Base-by-base conservation (phyloP, 2,888 invertebrate genomes). In the Troglohyphantes excavatus region DNA sequence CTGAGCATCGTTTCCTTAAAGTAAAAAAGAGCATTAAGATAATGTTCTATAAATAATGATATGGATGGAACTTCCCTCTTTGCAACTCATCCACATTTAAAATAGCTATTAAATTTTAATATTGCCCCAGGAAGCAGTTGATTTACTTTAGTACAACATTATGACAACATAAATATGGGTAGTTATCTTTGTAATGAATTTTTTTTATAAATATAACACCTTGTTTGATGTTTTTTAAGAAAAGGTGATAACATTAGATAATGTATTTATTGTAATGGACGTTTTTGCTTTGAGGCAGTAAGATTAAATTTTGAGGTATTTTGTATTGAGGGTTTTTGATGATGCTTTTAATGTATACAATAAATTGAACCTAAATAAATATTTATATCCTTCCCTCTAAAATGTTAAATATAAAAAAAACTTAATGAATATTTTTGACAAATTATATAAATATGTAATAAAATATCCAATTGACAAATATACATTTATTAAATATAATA, bases 71-170 rank as follows among this genome's bases (percentile, higher is more conserved):
- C n/a, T 78, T 65, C 33, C 11, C 23, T 78, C 65, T 3, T 33
- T 6, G 9, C n/a, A 11, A 53, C n/a, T 17, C 53, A 5, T 53
- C 17, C 43, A 23, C 39, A 26, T 46, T 27, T 72, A 72, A 72
- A 39, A 46, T 26, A 27, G 79, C 68, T 81, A 68, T 81, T 67
- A 68, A 67, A 81, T 19, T 68, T 81, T 81, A 81, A 81, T 68
- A 65, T 68, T 46, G 79, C 79, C 67, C 27, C 43, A 67, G 68
- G 79, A 68, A 11, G 27, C 26, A 27, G 79, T 19, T 67, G 67
- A 67, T 68, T 46, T 21, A 67, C 26, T 33, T 67, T 67, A 46
- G 27, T 67, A 39, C 27, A 29, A 21, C 43, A 43, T 78, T 78
- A 78, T 65, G 78, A 43, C 26, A 65, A 43, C 63, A 39, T 78